phyloP scores from a whole-genome alignment of 2,888 invertebrate species.

The Leistus spinibarbis region DNA sequence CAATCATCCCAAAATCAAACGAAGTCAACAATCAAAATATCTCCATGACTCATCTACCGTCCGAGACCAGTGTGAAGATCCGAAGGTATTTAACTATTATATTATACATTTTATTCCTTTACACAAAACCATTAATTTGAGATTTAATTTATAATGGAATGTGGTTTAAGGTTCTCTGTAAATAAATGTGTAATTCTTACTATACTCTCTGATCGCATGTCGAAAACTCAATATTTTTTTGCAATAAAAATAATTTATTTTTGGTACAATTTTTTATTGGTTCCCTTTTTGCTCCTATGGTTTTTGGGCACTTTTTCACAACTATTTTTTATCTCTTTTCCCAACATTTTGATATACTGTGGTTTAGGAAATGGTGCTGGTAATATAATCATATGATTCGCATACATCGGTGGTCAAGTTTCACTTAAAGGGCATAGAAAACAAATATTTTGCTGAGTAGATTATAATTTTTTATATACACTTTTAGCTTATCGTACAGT shows the following conservation, averaged over 20 bases:
- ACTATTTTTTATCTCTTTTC: too few species aligned
- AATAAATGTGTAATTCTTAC: not conserved
- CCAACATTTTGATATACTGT: not conserved
- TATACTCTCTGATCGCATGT: not conserved
- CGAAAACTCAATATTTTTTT: not conserved
- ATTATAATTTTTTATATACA: too few species aligned
- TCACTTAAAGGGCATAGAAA: not conserved
- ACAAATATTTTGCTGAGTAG: too few species aligned
- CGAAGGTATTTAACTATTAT: conserved; percentile 54
- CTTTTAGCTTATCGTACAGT: too few species aligned
- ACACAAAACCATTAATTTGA: conserved; percentile 50
- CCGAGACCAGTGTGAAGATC: conserved; percentile 52
- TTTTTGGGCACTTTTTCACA: not conserved
- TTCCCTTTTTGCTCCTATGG: not conserved
- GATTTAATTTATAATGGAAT: conserved; percentile 29
- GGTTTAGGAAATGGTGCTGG: not conserved
- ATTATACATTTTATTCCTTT: conserved; percentile 49
- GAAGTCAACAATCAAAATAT: conserved; percentile 43
- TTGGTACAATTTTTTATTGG: not conserved
- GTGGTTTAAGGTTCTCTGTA: not conserved
- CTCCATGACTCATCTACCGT: conserved; percentile 46
- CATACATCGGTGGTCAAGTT: too few species aligned
- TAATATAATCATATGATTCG: not conserved
- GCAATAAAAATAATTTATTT: not conserved
- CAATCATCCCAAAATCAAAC: conserved; percentile 38